These are phyloP conservation scores for Apteryx mantelli DNA, from an alignment of 2,113 vertebrate genomes.

Conservation along the genomic window DNA sequence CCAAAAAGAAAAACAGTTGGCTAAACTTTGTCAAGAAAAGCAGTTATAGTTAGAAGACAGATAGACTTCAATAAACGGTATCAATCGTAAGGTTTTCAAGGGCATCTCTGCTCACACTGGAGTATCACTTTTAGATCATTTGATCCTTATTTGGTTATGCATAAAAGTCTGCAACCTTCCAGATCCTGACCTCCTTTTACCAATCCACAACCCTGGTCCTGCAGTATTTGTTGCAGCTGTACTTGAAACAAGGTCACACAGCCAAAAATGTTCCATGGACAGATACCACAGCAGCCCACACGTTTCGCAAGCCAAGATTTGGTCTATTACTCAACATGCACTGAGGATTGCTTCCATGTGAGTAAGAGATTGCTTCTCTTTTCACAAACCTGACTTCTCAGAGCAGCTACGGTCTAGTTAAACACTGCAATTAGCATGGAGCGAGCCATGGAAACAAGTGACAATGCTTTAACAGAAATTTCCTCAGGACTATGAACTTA, in stretches of 20 bases:
- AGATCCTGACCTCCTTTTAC: not conserved
- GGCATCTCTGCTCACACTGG: not conserved
- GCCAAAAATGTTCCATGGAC: not conserved
- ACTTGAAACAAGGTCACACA: not conserved
- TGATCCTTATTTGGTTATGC: not conserved
- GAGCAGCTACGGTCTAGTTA: not conserved
- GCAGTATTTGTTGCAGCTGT: not conserved
- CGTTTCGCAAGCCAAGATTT: not conserved
- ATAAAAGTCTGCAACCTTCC: not conserved
- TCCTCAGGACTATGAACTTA: fast-evolving
- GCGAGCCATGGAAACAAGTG: not conserved
- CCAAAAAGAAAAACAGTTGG: conserved; percentile 28
- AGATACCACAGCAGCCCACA: not conserved
- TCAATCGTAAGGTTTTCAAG: not conserved
- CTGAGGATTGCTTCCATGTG: fast-evolving
- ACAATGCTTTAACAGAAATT: fast-evolving
- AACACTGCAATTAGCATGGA: fast-evolving
- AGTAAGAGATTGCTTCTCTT: fast-evolving
- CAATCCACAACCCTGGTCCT: fast-evolving
- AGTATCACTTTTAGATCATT: not conserved
- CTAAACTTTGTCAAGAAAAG: conserved; percentile 5
- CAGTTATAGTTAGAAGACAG: not conserved
- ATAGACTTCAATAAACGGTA: not conserved
- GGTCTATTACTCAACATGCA: not conserved
- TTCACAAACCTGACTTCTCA: not conserved